Percentiles rank a stretch among this genome's conserved stretches.
phyloP scores from a whole-genome alignment of 2,113 vertebrate genomes.

The Vidua macroura region DNA sequence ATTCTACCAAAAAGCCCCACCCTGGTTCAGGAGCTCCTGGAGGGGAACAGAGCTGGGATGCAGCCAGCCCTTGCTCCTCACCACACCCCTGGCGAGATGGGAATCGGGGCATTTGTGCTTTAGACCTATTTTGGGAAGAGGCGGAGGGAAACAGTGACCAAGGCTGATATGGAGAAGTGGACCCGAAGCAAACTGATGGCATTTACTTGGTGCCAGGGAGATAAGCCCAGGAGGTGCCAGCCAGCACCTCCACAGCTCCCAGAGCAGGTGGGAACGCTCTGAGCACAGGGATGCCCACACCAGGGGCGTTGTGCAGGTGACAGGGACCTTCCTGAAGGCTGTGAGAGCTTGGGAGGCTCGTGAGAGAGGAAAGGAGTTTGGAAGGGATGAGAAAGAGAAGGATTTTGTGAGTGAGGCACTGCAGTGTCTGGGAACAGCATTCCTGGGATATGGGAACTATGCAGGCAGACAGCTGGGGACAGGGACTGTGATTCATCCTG shows the following conservation, averaged over 20 bases:
- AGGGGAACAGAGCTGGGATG: not conserved
- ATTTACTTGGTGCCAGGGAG: not conserved
- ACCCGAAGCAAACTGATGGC: not conserved
- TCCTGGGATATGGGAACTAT: not conserved
- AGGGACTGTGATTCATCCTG: not conserved
- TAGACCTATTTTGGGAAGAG: not conserved
- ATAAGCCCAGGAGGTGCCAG: not conserved
- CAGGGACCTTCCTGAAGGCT: not conserved
- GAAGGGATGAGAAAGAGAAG: not conserved
- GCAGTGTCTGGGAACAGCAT: not conserved
- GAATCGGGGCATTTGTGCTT: not conserved
- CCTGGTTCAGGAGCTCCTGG: not conserved
- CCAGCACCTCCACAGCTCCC: not conserved
- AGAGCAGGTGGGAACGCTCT: not conserved
- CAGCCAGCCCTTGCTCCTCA: not conserved
- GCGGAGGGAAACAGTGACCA: not conserved
- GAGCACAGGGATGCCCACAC: accelerated
- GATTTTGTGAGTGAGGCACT: not conserved
- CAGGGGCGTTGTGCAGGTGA: accelerated
- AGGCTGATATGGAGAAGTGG: not conserved
- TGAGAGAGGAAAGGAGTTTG: not conserved
- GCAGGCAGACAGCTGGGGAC: slow-evolving; percentile 19
- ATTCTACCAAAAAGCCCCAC: not conserved
- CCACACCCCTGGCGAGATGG: not conserved
- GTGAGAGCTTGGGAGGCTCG: not conserved